These are phyloP conservation scores for Actinia equina DNA, from an alignment of 64 coral and sea anemone species.

Conservation along the genomic window DNA sequence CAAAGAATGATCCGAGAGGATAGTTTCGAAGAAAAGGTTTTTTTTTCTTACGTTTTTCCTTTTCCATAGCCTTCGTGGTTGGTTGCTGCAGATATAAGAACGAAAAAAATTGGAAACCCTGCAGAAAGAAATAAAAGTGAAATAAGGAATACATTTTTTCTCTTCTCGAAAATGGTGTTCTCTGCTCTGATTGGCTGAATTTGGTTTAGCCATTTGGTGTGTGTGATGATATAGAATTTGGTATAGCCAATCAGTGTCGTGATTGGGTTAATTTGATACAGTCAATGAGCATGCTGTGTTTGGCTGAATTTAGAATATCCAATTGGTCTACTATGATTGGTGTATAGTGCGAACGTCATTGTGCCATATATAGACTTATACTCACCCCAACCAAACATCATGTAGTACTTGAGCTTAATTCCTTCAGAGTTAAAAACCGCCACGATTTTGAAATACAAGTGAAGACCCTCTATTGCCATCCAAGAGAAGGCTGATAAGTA, in stretches of 20 bases:
- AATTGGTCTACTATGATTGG: too few relatives aligned
- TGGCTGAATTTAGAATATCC: too few relatives aligned
- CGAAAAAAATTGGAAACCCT: not conserved
- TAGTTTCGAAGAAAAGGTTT: not conserved
- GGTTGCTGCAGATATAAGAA: not conserved
- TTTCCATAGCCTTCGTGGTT: not conserved
- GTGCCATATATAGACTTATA: too few relatives aligned
- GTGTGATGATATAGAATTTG: too few relatives aligned
- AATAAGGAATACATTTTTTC: not conserved
- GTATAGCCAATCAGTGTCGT: too few relatives aligned
- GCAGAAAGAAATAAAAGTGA: not conserved
- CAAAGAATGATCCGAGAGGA: too few relatives aligned
- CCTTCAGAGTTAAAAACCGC: slow-evolving; percentile 36
- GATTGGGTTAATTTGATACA: too few relatives aligned
- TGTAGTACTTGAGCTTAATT: slow-evolving; percentile 41
- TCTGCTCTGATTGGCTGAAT: too few relatives aligned
- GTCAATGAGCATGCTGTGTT: too few relatives aligned
- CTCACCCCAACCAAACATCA: slow-evolving; percentile 50
- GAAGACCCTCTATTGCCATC: slow-evolving; percentile 51
- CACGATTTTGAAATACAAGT: slow-evolving; percentile 52
- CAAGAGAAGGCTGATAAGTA: slow-evolving; percentile 39
- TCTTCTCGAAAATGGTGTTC: too few relatives aligned
- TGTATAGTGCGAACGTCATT: too few relatives aligned
- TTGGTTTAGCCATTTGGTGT: too few relatives aligned
- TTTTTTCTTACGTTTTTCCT: not conserved